These are phyloP conservation scores for Engystomops pustulosus DNA, from an alignment of 2,113 vertebrate species.

Conservation along the genomic window DNA sequence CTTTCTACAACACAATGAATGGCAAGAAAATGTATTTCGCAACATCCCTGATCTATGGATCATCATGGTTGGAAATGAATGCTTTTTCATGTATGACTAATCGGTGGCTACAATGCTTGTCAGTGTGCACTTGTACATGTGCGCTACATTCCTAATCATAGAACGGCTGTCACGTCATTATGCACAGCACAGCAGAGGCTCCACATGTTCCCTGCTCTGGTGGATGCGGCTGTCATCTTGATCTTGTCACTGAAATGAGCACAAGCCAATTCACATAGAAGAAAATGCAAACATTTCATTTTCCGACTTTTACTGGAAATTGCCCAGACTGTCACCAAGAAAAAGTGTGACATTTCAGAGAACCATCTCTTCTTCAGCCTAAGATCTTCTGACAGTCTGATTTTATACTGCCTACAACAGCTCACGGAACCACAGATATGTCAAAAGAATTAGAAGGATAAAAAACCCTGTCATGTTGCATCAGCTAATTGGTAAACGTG, in stretches of 20 bases:
- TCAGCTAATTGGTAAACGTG: constrained; percentile 2
- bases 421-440: neutral
- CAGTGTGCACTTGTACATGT: neutral
- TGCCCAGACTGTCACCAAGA: neutral
- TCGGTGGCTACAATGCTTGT: neutral
- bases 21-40: no score
- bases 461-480: neutral
- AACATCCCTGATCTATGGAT: neutral
- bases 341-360: constrained; percentile 22
- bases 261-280: neutral
- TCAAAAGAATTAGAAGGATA: neutral
- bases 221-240: neutral
- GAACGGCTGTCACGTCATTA: neutral
- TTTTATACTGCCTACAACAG: neutral
- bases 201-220: neutral
- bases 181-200: neutral
- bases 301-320: neutral
- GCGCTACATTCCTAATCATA: neutral
- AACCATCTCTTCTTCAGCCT: neutral
- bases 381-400: constrained; percentile 1
- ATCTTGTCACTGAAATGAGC: constrained; percentile 1
- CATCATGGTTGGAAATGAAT: neutral
- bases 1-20: no score
- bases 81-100: neutral
- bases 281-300: neutral